phyloP scores from a whole-genome alignment of 2,888 invertebrate genomes.

The Lasioglossum figueresi region DNA sequence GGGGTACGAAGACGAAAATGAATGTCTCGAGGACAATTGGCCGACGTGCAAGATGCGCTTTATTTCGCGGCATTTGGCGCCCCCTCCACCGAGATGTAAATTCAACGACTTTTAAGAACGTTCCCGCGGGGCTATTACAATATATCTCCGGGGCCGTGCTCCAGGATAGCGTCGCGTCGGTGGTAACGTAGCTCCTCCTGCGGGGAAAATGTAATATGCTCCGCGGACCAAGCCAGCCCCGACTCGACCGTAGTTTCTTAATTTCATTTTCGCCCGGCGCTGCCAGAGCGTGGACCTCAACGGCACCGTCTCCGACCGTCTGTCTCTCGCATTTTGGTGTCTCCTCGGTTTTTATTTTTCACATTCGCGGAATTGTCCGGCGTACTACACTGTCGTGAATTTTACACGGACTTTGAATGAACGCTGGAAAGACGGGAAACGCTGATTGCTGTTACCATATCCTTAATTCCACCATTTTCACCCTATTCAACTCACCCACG shows the following conservation, averaged over 20 bases:
- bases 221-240: slow-evolving; percentile 35
- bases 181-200: slow-evolving; percentile 31
- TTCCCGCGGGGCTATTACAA: slow-evolving; percentile 60
- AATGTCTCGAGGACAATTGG: slow-evolving; percentile 72
- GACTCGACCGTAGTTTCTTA: slow-evolving; percentile 60
- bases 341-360: slow-evolving; percentile 21
- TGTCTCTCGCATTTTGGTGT: slow-evolving; percentile 25
- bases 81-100: slow-evolving; percentile 57
- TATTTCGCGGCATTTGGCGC: slow-evolving; percentile 51
- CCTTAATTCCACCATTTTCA: neutral
- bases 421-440: neutral
- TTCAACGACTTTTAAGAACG: slow-evolving; percentile 61
- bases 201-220: slow-evolving; percentile 58
- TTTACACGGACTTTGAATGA: slow-evolving; percentile 12
- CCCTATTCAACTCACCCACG: neutral
- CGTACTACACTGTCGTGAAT: neutral
- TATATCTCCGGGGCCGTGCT: slow-evolving; percentile 46
- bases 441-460: neutral
- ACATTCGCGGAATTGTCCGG: neutral
- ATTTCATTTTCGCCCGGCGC: slow-evolving; percentile 60
- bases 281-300: slow-evolving; percentile 34
- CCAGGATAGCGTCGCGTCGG: slow-evolving; percentile 27
- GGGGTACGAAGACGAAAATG: slow-evolving; percentile 59
- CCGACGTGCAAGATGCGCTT: slow-evolving; percentile 50
- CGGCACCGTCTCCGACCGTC: slow-evolving; percentile 31